Conservation (phyloP, 2,797 vertebrate genomes). For the Champsocephalus gunnari region DNA sequence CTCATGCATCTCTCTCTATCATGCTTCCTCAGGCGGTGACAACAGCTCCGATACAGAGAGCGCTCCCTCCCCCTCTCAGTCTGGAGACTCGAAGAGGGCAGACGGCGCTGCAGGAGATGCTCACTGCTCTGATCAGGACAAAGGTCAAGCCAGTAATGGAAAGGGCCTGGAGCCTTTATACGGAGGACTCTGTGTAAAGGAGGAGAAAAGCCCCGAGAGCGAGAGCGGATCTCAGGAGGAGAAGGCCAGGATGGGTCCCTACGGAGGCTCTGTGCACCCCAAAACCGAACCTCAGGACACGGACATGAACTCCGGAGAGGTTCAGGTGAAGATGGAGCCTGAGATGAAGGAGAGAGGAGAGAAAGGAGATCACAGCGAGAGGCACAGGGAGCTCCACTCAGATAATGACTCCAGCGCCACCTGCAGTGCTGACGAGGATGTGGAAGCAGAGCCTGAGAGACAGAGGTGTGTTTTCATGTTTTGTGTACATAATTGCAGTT, state of each 20-base stretch:
- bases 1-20: constrained; percentile 13
- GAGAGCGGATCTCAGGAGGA: constrained; percentile 84
- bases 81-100: constrained; percentile 83
- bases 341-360: constrained; percentile 92
- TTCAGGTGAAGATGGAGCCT: constrained; percentile 91
- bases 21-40: constrained; percentile 88
- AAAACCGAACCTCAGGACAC: constrained; percentile 91
- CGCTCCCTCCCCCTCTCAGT: constrained; percentile 95
- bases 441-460: constrained; percentile 93
- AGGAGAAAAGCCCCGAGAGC: constrained; percentile 87
- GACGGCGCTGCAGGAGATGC: constrained; percentile 74
- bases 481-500: background rate
- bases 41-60: constrained; percentile 99
- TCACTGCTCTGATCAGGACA: constrained; percentile 83
- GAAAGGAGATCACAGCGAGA: constrained; percentile 84
- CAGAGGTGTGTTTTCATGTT: constrained; percentile 83
- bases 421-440: constrained; percentile 98
- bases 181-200: constrained; percentile 86
- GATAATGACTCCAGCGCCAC: constrained; percentile 99
- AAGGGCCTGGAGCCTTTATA: constrained; percentile 85
- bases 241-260: constrained; percentile 74
- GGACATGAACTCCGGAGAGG: constrained; percentile 86
- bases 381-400: constrained; percentile 88
- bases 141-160: constrained; percentile 70
- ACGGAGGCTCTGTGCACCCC: constrained; percentile 85